phyloP scores from a whole-genome alignment of 1,140 invertebrate species.

The Lerema accius region DNA sequence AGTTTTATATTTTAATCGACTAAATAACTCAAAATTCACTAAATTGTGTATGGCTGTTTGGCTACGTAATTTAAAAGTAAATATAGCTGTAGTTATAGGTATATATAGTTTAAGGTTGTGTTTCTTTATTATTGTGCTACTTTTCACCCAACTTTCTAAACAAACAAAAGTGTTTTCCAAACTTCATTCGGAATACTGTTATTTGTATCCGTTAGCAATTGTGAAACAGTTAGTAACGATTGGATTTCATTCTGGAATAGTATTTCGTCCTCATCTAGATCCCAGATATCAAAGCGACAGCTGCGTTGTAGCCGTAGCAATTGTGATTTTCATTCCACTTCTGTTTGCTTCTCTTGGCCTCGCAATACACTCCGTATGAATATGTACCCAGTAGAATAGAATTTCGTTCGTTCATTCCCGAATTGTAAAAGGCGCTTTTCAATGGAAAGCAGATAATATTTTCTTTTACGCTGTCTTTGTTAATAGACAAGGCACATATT shows the following conservation, averaged over 20 bases:
- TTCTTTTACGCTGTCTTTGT: no score
- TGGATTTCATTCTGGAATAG: slow-evolving; percentile 16
- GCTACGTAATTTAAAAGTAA: no score
- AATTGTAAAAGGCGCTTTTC: slow-evolving; percentile 16
- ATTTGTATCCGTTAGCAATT: not conserved
- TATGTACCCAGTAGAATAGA: slow-evolving; percentile 21
- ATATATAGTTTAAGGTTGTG: no score
- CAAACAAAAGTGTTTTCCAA: no score
- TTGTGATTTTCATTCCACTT: slow-evolving; percentile 32
- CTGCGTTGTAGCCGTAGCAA: slow-evolving; percentile 25
- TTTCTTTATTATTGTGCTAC: no score
- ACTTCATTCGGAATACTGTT: no score
- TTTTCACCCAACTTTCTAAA: no score
- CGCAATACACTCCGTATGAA: slow-evolving; percentile 27
- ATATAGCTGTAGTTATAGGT: no score
- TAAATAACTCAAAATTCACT: no score
- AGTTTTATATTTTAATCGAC: no score
- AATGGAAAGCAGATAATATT: not conserved
- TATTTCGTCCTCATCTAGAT: slow-evolving; percentile 22
- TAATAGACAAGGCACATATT: no score
- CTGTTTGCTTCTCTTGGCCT: slow-evolving; percentile 27
- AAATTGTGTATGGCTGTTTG: no score
- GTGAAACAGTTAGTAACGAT: not conserved
- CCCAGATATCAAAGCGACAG: slow-evolving; percentile 32
- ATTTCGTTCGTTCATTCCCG: slow-evolving; percentile 27